Conservation (phyloP, 2,888 invertebrate genomes). For the Polyommatus icarus region DNA sequence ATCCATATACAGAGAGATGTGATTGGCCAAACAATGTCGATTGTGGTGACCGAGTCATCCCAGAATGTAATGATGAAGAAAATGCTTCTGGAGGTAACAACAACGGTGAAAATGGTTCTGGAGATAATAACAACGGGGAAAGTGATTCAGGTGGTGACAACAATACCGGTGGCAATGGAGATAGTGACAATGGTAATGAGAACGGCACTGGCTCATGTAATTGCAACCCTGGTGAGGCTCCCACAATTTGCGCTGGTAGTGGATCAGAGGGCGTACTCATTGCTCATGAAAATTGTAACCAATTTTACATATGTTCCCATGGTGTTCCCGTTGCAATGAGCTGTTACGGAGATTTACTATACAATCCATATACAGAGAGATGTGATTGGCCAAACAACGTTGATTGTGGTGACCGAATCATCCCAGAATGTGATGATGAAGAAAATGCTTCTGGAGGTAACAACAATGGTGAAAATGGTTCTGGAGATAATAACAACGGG, state of each 20-base stretch:
- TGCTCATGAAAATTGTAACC: constrained; percentile 52
- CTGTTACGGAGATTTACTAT: constrained; percentile 46
- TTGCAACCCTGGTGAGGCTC: constrained; percentile 37
- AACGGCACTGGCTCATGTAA: constrained; percentile 36
- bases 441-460: neutral
- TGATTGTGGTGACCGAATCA: constrained; percentile 45
- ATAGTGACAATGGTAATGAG: constrained; percentile 37
- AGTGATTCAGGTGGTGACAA: constrained; percentile 22
- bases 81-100: constrained; percentile 34
- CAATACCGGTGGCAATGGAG: constrained; percentile 34
- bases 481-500: constrained; percentile 25
- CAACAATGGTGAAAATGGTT: constrained; percentile 33
- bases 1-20: constrained; percentile 45
- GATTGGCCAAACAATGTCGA: constrained; percentile 50
- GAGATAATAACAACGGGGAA: constrained; percentile 22
- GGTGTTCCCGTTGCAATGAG: constrained; percentile 43
- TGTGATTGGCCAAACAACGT: constrained; percentile 52
- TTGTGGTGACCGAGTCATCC: constrained; percentile 45
- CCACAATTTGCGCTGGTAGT: constrained; percentile 45
- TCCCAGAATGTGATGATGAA: constrained; percentile 37
- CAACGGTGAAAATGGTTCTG: constrained; percentile 28
- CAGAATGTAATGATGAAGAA: constrained; percentile 35
- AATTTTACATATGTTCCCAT: constrained; percentile 48
- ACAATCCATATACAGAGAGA: constrained; percentile 43
- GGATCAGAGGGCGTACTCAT: constrained; percentile 48